Conservation (phyloP, 2,888 invertebrate genomes). For the Athrips mouffetella region DNA sequence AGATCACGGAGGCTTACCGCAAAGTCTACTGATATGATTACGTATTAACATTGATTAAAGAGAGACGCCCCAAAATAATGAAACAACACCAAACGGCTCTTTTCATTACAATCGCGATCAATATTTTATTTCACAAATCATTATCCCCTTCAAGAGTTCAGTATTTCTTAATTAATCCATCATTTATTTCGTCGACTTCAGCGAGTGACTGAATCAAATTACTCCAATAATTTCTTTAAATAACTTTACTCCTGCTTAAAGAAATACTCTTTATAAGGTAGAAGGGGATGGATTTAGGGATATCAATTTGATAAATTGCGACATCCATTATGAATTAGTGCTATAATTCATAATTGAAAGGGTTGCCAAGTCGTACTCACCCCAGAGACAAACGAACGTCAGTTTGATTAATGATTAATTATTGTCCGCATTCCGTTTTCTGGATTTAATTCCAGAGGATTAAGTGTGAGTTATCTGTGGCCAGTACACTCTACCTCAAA, state of each 20-base stretch:
- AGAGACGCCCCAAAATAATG: neutral
- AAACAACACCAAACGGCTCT: neutral
- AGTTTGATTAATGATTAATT: slow-evolving; percentile 69
- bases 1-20: neutral
- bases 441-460: slow-evolving; percentile 34
- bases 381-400: slow-evolving; percentile 69
- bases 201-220: slow-evolving; percentile 56
- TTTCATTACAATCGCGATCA: slow-evolving; percentile 10
- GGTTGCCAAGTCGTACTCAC: slow-evolving; percentile 60
- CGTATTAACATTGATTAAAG: neutral
- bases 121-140: slow-evolving; percentile 26
- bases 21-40: neutral
- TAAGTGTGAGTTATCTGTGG: slow-evolving; percentile 14
- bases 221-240: slow-evolving; percentile 63
- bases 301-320: slow-evolving; percentile 75
- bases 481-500: neutral
- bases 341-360: slow-evolving; percentile 76
- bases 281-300: slow-evolving; percentile 54
- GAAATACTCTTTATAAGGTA: slow-evolving; percentile 51
- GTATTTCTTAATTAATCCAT: slow-evolving; percentile 38
- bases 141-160: slow-evolving; percentile 26
- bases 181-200: slow-evolving; percentile 24
- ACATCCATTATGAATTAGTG: slow-evolving; percentile 73
- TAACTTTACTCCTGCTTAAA: slow-evolving; percentile 58
- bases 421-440: slow-evolving; percentile 65